A percentile compares a stretch with the other conserved stretches of the same genome.
phyloP scores from a whole-genome alignment of 2,888 invertebrate genomes.

The Leptura quadrifasciata region DNA sequence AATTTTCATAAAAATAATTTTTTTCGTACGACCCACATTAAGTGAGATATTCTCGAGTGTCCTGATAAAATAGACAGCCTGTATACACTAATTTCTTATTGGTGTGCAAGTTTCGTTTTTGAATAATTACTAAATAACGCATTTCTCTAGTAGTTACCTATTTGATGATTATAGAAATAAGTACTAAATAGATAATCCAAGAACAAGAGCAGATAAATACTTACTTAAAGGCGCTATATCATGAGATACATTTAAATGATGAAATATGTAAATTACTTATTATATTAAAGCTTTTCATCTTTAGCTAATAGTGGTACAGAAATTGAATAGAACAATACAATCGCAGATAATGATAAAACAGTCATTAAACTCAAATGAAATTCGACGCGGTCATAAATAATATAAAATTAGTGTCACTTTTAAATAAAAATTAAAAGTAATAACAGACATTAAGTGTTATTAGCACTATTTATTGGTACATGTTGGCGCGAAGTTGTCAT shows the following conservation, averaged over 20 bases:
- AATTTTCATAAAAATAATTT: too few species aligned
- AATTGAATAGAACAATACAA: constrained; percentile 22
- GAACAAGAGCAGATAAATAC: neutral
- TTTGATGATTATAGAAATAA: neutral
- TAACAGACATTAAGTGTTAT: constrained; percentile 60
- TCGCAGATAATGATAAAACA: constrained; percentile 30
- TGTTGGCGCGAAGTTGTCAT: constrained; percentile 58
- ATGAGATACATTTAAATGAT: neutral
- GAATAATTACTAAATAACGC: too few species aligned
- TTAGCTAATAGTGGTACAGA: neutral
- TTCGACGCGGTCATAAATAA: constrained; percentile 39
- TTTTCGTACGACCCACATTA: too few species aligned
- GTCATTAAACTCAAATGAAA: constrained; percentile 37
- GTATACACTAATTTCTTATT: too few species aligned
- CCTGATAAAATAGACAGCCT: too few species aligned
- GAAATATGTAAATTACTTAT: neutral
- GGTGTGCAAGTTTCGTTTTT: too few species aligned
- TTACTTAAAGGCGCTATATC: neutral
- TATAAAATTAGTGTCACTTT: constrained; percentile 52
- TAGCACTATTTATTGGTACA: constrained; percentile 57
- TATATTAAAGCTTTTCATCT: neutral
- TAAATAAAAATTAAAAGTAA: constrained; percentile 56
- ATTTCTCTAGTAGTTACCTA: too few species aligned
- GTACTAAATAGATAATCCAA: neutral
- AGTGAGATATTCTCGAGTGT: too few species aligned